Conservation (phyloP, 2,888 invertebrate species). For the Microdon myrmicae region DNA sequence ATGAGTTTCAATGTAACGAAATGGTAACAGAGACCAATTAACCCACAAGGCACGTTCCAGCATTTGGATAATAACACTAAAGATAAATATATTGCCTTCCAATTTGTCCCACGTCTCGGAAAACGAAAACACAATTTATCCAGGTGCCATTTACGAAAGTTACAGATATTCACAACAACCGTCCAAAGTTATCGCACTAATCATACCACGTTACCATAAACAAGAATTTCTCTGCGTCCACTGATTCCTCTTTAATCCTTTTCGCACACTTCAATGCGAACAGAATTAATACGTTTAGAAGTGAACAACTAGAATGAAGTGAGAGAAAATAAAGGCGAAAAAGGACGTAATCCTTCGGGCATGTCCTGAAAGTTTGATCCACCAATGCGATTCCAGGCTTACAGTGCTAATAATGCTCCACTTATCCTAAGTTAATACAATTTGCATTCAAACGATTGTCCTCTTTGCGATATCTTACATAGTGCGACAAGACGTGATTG, state of each 20-base stretch:
- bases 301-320: not conserved
- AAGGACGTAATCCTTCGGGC: slow-evolving; percentile 21
- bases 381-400: slow-evolving; percentile 36
- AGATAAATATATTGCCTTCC: no score
- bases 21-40: no score
- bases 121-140: no score
- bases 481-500: not conserved
- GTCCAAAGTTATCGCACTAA: no score
- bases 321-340: slow-evolving; percentile 2
- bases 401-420: slow-evolving; percentile 50
- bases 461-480: slow-evolving; percentile 24
- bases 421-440: slow-evolving; percentile 51
- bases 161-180: no score
- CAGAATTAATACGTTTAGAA: not conserved
- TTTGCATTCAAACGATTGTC: slow-evolving; percentile 52
- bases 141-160: no score
- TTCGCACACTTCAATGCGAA: slow-evolving; percentile 15
- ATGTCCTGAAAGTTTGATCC: slow-evolving; percentile 34
- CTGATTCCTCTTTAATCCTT: slow-evolving; percentile 46
- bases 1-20: no score
- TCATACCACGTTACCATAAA: no score
- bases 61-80: no score
- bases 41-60: no score
- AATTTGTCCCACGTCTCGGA: no score
- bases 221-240: slow-evolving; percentile 34